A percentile compares a stretch with the other conserved stretches of the same genome.
Conservation (phyloP, 2,797 vertebrate species). For the Onychomys leucogaster region DNA sequence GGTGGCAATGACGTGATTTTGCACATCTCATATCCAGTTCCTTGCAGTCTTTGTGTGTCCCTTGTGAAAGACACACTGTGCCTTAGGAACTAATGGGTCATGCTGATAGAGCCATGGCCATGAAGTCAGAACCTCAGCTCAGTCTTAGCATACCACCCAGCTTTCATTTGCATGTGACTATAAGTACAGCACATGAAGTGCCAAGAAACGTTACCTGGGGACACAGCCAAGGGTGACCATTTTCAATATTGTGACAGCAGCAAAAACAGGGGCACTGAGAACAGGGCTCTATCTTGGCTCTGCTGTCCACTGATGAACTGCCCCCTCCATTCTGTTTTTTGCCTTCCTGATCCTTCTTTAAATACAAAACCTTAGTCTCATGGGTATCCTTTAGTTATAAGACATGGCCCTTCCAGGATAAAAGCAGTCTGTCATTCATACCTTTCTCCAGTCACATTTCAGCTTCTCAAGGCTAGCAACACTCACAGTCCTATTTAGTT, state of each 20-base stretch:
- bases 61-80: background rate
- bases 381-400: background rate
- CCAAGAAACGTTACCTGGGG: background rate
- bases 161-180: background rate
- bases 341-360: background rate
- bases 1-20: background rate
- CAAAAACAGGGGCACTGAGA: background rate
- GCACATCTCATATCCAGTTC: no score
- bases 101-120: background rate
- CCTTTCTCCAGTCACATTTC: background rate
- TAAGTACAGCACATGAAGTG: background rate
- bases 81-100: background rate
- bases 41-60: background rate
- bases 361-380: background rate
- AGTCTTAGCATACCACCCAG: background rate
- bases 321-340: background rate
- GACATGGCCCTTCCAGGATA: background rate
- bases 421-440: background rate
- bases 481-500: background rate
- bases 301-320: background rate
- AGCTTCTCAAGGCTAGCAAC: background rate
- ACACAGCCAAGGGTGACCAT: background rate
- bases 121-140: background rate
- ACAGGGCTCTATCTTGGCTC: background rate
- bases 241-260: background rate